A percentile compares a stretch with the other conserved stretches of the same genome.
Conservation (phyloP, 2,888 invertebrate genomes). For the Clitarchus hookeri region DNA sequence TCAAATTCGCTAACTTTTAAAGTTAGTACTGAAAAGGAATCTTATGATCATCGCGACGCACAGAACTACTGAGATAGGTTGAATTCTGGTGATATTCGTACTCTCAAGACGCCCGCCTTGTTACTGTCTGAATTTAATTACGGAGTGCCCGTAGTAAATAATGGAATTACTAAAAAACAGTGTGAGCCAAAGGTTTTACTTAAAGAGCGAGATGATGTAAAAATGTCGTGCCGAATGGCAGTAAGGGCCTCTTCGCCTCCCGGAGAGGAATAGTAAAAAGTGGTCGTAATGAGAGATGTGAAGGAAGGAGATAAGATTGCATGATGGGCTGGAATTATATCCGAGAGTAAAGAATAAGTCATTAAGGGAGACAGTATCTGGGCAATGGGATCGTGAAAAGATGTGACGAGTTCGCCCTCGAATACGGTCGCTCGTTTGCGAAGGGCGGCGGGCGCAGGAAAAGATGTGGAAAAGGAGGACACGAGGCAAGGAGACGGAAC, state of each 20-base stretch:
- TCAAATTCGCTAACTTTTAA: too few relatives aligned
- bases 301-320: constrained; percentile 7
- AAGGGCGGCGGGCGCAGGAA: not conserved
- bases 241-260: not conserved
- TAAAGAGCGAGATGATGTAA: constrained; percentile 14
- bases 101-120: not conserved
- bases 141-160: not conserved
- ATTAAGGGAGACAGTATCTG: constrained; percentile 14
- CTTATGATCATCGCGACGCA: too few relatives aligned
- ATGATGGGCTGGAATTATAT: not conserved
- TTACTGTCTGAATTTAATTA: not conserved
- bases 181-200: not conserved
- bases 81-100: not conserved
- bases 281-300: constrained; percentile 8
- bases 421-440: not conserved
- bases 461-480: not conserved
- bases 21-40: too few relatives aligned
- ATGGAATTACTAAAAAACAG: not conserved
- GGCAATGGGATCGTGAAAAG: not conserved
- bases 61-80: too few relatives aligned
- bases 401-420: not conserved
- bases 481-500: not conserved
- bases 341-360: constrained; percentile 14
- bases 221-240: constrained; percentile 10
- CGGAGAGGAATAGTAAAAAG: not conserved